phyloP scores from a whole-genome alignment of 2,888 invertebrate species.

The Catocala nupta region DNA sequence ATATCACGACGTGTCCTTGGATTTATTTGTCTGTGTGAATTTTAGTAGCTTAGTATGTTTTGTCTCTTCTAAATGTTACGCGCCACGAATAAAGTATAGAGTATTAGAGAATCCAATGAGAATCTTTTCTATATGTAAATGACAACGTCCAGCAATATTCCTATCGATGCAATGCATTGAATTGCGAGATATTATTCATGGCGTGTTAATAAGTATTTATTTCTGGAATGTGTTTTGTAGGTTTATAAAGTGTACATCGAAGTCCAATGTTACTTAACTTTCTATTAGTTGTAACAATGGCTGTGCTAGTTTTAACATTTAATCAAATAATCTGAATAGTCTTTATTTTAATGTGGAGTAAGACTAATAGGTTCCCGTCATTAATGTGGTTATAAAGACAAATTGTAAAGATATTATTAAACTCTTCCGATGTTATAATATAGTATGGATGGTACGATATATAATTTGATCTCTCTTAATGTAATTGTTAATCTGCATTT shows the following conservation, averaged over 20 bases:
- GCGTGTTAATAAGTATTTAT: constrained; percentile 6
- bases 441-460: constrained; percentile 45
- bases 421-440: constrained; percentile 25
- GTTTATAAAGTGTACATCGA: constrained; percentile 41
- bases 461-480: constrained; percentile 58
- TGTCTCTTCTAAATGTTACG: constrained; percentile 17
- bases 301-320: constrained; percentile 58
- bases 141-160: no score
- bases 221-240: constrained; percentile 19
- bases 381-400: constrained; percentile 30
- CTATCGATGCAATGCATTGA: neutral
- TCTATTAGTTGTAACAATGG: constrained; percentile 61
- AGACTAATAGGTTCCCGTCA: constrained; percentile 23
- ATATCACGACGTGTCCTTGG: neutral
- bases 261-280: constrained; percentile 66
- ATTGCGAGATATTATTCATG: neutral
- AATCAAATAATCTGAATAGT: constrained; percentile 25
- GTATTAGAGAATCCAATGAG: neutral
- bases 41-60: constrained; percentile 31
- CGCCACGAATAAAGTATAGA: neutral
- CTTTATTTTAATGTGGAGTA: constrained; percentile 20
- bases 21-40: neutral
- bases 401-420: constrained; percentile 28
- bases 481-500: constrained; percentile 55
- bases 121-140: neutral